A percentile compares a stretch with the other conserved stretches of the same genome.
Conservation (phyloP, 2,888 invertebrate species). For the Epistrophe eligans region DNA sequence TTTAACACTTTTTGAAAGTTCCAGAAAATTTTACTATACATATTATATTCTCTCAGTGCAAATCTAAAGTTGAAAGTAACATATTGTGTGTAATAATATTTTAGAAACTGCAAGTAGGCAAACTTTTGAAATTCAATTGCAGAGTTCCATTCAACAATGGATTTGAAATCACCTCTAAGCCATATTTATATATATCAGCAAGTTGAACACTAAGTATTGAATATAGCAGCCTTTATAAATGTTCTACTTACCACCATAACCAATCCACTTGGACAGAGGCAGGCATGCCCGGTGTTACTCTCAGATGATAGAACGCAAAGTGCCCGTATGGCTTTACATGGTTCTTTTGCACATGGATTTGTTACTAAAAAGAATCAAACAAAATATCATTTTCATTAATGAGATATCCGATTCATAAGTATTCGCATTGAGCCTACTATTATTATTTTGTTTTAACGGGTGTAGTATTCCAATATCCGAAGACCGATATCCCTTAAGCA, state of each 20-base stretch:
- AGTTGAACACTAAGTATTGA: too few species aligned
- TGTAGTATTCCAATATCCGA: slow-evolving; percentile 89
- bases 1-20: too few species aligned
- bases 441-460: slow-evolving; percentile 86
- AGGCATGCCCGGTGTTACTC: slow-evolving; percentile 83
- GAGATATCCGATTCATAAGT: neutral
- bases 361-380: slow-evolving; percentile 79
- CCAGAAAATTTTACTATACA: too few species aligned
- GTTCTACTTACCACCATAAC: slow-evolving; percentile 79
- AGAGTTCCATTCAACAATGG: too few species aligned
- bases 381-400: neutral
- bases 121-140: too few species aligned
- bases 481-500: slow-evolving; percentile 86
- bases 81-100: too few species aligned
- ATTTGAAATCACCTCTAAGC: too few species aligned
- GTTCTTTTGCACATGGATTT: slow-evolving; percentile 86
- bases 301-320: slow-evolving; percentile 86
- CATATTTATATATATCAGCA: too few species aligned
- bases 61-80: too few species aligned
- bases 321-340: slow-evolving; percentile 86
- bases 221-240: neutral
- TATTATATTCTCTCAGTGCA: too few species aligned
- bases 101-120: too few species aligned
- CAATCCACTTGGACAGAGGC: slow-evolving; percentile 86
- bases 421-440: slow-evolving; percentile 81